Percentiles rank a stretch among this genome's conserved stretches.
Evolutionary conservation across 2,113 vertebrate species (phyloP).

Genomic region (Hippoglossus stenolepis): DNA sequence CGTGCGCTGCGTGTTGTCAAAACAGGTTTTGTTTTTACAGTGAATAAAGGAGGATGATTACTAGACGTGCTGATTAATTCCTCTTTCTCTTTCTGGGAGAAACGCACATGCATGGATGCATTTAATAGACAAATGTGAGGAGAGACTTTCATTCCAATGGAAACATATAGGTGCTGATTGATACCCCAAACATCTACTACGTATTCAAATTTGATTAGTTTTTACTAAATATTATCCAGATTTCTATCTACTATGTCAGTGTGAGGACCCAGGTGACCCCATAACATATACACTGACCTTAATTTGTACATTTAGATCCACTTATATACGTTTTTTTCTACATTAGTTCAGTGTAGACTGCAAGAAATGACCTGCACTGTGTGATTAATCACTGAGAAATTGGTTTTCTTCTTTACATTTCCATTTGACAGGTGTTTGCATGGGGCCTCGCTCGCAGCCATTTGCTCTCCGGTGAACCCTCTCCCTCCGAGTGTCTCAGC

Average conservation of each 20-base stretch:
- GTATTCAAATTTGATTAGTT: no score
- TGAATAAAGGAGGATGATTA: background rate
- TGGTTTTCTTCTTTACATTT: background rate
- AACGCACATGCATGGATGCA: background rate
- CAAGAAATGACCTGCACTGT: background rate
- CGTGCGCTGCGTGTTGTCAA: background rate
- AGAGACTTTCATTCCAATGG: no score
- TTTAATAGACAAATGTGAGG: no score
- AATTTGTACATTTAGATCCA: background rate
- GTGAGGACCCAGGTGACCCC: no score
- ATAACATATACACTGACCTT: no score
- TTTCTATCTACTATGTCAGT: no score
- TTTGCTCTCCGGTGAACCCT: conserved; percentile 13
- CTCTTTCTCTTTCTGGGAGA: background rate
- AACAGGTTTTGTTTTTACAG: conserved; percentile 26
- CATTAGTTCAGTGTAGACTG: no score
- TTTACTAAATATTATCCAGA: no score
- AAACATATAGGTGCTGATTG: no score
- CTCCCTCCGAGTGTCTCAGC: background rate
- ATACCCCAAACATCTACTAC: no score
- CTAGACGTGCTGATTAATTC: background rate
- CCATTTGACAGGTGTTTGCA: conserved; percentile 60
- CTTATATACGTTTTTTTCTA: background rate
- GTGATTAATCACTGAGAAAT: conserved; percentile 9
- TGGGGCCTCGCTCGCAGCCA: conserved; percentile 20